Evolutionary conservation across 2,113 vertebrate genomes (phyloP), one percentile per base, ranked within the genome.

Genomic region (Cebidichthys violaceus): DNA sequence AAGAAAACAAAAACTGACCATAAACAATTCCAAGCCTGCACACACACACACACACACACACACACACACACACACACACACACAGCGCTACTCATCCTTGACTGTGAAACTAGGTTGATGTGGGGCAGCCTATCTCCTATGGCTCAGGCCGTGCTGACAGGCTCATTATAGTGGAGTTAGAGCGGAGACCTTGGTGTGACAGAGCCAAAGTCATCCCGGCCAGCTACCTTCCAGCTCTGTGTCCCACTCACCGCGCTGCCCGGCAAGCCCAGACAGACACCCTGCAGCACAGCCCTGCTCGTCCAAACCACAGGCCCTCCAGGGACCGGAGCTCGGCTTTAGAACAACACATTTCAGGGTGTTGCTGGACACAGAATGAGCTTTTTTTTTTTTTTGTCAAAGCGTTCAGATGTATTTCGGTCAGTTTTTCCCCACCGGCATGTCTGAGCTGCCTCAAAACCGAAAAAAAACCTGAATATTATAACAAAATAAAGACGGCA

Each of bases 131-230:
- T 72, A 85, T 89, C 89, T 88, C 84, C 66, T 52, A 68, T 87
- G 80, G 77, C 86, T 90, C 87, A 88, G 78, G 62, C 74, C 15
- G 20, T 33, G 59, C 83, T 92, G 92, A 88, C 90, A 93, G 87
- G 74, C 90, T 92, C 89, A 93, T 92, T 90, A 90, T 60, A 79
- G 84, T 37, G 61, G 89, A 92, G 89, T 85, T 88, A 83, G 81
- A 90, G 87, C 59, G 79, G 85, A 82, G 90, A 89, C 90, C 90
- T 91, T 91, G 89, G 91, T 86, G 86, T 90, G 91, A 92, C 80
- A 65, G 80, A 86, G 80, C 85, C 91, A 91, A 92, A 92, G 91
- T 91, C 89, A 90, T 86, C 62, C 24, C 2, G 22, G 76, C 83
- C 85, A 54, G 74, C 83, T 64, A 5, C 69, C 75, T 77, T 39